Evolutionary conservation across 2,888 invertebrate species (phyloP), one percentile per base, ranked within the genome.

Genomic region (Drosophila koepferae): DNA sequence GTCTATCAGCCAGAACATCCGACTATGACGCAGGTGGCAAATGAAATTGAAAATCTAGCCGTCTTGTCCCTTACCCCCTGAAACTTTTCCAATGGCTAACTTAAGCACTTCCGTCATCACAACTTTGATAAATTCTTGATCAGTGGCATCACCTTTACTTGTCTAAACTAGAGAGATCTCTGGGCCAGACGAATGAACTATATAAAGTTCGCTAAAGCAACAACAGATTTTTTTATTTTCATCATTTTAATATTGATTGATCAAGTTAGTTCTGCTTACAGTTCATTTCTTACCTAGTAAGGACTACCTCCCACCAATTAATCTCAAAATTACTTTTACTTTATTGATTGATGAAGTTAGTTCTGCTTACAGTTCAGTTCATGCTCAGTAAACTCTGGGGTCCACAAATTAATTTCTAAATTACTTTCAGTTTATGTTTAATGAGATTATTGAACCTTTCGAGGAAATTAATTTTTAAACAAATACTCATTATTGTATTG

Each of bases 1-100:
- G 53, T 58, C 76, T 73, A 72, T 81, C 80, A 82, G 34, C 43
- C 56, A 60, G 66, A 60, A 55, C 53, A 63, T 54, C 20, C 46
- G 43, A 58, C 75, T 54, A 59, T 78, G 79, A 72, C 80, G 72
- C 80, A 80, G 80, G 79, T 80, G 82, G 82, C 56, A 82, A 80
- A 72, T 80, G 79, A 80, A 80, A 81, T 80, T 80, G 82, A 81
- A 81, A 81, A 63, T 70, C 61, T 70, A 70, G 72, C 55, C 54
- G 54, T 60, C 62, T 74, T 71, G 44, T 20, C 63, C 12, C 20
- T 63, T 41, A 20, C 40, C 18, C n/a, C n/a, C 2, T 3, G n/a
- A 54, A 54, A 36, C 7, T 28, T 1, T 54, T 18, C 10, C 10
- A 54, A 40, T 54, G 38, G 16, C 18, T 14, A 36, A n/a, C 36